Evolutionary conservation across 2,113 vertebrate genomes (phyloP).

Genomic region (Albula goreensis): DNA sequence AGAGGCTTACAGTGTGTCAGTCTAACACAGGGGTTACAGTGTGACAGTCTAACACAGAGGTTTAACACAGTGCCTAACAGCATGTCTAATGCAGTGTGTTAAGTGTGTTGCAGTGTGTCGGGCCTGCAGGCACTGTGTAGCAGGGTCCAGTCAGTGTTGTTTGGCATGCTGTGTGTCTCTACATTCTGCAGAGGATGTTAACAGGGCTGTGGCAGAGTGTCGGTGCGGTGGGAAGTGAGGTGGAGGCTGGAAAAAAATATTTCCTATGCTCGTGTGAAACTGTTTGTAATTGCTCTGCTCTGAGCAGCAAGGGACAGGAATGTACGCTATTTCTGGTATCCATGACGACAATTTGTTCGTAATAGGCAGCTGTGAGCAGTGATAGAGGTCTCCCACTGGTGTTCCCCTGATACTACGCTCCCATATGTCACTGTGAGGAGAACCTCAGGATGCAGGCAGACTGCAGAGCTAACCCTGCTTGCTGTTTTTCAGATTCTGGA

Average conservation of each 20-base stretch:
- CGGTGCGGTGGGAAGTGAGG: conserved; percentile 33
- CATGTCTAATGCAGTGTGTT: not conserved
- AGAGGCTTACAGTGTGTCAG: not conserved
- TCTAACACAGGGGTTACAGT: not conserved
- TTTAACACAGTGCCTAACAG: not conserved
- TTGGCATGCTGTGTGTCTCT: conserved; percentile 22
- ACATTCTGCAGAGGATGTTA: conserved; percentile 56
- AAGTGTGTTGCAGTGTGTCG: not conserved
- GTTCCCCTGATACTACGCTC: not conserved
- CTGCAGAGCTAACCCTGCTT: not conserved
- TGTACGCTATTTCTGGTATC: conserved; percentile 22
- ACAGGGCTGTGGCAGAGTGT: conserved; percentile 48
- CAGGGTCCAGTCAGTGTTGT: not conserved
- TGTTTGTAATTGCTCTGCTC: conserved; percentile 24
- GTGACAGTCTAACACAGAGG: not conserved
- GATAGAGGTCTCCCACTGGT: conserved; percentile 33
- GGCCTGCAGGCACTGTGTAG: not conserved
- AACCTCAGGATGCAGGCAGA: no score
- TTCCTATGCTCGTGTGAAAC: conserved; percentile 40
- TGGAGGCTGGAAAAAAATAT: not conserved
- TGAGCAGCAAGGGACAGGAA: not conserved
- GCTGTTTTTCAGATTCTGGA: conserved; percentile 83
- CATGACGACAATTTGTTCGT: conserved; percentile 29
- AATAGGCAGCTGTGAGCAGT: not conserved
- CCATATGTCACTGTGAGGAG: no score